Conservation (phyloP, 2,113 vertebrate species). For the Agapornis roseicollis region DNA sequence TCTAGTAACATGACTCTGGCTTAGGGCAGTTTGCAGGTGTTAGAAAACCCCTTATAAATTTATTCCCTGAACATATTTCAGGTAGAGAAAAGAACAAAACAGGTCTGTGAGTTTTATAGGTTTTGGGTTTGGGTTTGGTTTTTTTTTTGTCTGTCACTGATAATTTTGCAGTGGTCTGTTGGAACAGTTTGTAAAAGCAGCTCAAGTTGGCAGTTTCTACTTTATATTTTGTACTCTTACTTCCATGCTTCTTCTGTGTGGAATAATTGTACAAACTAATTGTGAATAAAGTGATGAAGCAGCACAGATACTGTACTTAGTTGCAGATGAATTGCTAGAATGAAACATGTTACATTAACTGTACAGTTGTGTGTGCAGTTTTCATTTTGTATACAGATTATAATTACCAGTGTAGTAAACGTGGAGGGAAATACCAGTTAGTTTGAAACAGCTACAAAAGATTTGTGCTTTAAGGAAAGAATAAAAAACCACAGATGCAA, state of each 20-base stretch:
- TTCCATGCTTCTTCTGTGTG: background rate
- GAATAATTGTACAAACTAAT: background rate
- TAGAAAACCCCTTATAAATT: background rate
- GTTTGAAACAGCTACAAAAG: background rate
- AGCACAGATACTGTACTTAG: background rate
- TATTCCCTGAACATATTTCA: background rate
- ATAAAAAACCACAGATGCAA: background rate
- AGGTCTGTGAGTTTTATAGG: background rate
- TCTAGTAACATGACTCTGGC: background rate
- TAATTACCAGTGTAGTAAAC: background rate
- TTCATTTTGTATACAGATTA: background rate
- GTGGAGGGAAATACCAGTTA: rapidly evolving
- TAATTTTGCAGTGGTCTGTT: background rate
- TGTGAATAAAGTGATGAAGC: background rate
- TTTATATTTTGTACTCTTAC: background rate
- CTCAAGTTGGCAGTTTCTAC: background rate
- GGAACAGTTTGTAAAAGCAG: background rate
- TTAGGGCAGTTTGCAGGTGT: background rate
- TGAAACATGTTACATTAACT: rapidly evolving
- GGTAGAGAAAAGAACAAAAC: background rate
- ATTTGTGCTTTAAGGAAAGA: background rate
- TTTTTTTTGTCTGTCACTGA: background rate
- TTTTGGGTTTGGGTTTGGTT: background rate
- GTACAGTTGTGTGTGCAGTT: background rate
- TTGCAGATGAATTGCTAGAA: background rate